Conservation (phyloP, 2,888 invertebrate species). For the Melanostoma scalare region DNA sequence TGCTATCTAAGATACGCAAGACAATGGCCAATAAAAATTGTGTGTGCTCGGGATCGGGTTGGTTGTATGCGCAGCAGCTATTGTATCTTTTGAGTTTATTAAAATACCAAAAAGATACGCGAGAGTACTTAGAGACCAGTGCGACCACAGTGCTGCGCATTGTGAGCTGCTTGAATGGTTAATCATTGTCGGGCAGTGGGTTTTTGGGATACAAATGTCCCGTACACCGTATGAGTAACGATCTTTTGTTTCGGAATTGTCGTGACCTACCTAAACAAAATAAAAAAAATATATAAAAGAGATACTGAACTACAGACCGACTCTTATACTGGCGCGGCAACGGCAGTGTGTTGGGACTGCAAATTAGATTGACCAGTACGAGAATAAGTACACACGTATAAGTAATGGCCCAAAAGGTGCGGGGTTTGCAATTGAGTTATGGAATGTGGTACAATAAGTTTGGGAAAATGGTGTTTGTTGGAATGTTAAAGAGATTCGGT, state of each 20-base stretch:
- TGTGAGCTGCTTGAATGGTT: slow-evolving; percentile 54
- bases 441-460: slow-evolving; percentile 31
- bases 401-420: slow-evolving; percentile 41
- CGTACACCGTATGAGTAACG: slow-evolving; percentile 63
- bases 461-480: slow-evolving; percentile 22
- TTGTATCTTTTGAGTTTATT: slow-evolving; percentile 58
- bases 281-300: slow-evolving; percentile 5
- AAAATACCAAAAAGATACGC: slow-evolving; percentile 59
- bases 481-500: slow-evolving; percentile 37
- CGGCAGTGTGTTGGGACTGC: slow-evolving; percentile 47
- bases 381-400: slow-evolving; percentile 6
- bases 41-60: slow-evolving; percentile 7
- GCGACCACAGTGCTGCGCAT: too few species aligned
- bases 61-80: slow-evolving; percentile 5
- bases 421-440: slow-evolving; percentile 24
- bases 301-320: slow-evolving; percentile 8
- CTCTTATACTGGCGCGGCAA: slow-evolving; percentile 26
- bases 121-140: slow-evolving; percentile 6
- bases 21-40: slow-evolving; percentile 67
- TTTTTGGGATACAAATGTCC: slow-evolving; percentile 62
- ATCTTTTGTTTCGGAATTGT: slow-evolving; percentile 53
- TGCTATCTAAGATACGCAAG: slow-evolving; percentile 61
- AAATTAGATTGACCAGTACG: slow-evolving; percentile 61
- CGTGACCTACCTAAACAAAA: slow-evolving; percentile 65
- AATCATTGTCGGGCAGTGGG: slow-evolving; percentile 62